Percentiles rank a stretch among this genome's conserved stretches.
Evolutionary conservation across 2,113 vertebrate species (phyloP).

Genomic region (Platysternon megacephalum): DNA sequence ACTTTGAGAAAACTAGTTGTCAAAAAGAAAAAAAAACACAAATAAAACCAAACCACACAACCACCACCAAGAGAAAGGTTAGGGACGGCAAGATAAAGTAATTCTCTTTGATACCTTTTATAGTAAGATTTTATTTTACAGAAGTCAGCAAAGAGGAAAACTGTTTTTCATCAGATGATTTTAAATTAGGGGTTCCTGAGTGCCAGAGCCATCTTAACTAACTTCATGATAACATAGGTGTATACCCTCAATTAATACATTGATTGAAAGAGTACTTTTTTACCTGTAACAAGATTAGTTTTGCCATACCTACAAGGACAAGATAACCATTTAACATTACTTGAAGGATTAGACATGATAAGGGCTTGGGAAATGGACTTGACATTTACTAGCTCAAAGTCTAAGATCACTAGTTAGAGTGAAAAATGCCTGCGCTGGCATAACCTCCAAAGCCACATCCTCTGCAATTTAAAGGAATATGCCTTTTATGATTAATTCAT

Average conservation of each 20-base stretch:
- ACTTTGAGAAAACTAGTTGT: constrained; percentile 64
- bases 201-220: background rate
- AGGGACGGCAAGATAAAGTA: constrained; percentile 41
- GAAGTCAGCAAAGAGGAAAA: constrained; percentile 19
- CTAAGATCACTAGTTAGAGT: constrained; percentile 26
- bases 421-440: constrained; percentile 48
- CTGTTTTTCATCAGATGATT: background rate
- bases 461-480: constrained; percentile 57
- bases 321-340: constrained; percentile 33
- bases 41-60: background rate
- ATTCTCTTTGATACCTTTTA: background rate
- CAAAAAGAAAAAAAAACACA: constrained; percentile 51
- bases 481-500: constrained; percentile 59
- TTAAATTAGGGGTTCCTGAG: background rate
- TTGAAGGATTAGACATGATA: constrained; percentile 6
- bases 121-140: background rate
- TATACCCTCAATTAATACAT: background rate
- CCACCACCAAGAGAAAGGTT: constrained; percentile 15
- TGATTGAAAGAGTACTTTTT: background rate
- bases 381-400: constrained; percentile 35
- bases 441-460: constrained; percentile 53
- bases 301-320: constrained; percentile 19
- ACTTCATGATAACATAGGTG: background rate
- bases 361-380: constrained; percentile 46
- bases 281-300: background rate